Evolutionary conservation across 2,888 invertebrate genomes (phyloP).

Genomic region (Parnassius orleans): DNA sequence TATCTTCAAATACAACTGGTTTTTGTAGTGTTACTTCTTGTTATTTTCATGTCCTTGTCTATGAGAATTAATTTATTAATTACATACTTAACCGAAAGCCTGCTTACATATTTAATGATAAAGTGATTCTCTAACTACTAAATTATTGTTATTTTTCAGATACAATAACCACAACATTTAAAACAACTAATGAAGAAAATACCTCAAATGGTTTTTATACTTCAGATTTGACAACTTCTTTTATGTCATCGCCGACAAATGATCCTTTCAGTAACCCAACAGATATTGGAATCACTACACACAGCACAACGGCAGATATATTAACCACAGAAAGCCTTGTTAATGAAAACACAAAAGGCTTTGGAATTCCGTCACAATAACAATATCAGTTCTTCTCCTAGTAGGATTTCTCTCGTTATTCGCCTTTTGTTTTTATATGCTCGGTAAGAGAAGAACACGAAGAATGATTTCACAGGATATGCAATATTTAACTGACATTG

Average conservation of each 20-base stretch:
- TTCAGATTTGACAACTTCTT: constrained; percentile 6
- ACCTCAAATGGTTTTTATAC: not conserved
- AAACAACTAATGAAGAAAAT: not conserved
- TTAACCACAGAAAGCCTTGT: constrained; percentile 5
- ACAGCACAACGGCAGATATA: constrained; percentile 3
- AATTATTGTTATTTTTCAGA: constrained; percentile 3
- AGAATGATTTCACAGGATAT: constrained; percentile 26
- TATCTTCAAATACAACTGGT: too few relatives aligned
- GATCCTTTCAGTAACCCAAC: not conserved
- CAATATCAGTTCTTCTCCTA: constrained; percentile 35
- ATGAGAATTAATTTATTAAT: too few relatives aligned
- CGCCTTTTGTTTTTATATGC: constrained; percentile 37
- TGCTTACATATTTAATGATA: too few relatives aligned
- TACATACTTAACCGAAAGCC: too few relatives aligned
- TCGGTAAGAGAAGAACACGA: constrained; percentile 39
- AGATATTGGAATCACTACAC: not conserved
- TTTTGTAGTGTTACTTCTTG: too few relatives aligned
- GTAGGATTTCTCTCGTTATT: constrained; percentile 36
- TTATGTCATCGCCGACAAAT: not conserved
- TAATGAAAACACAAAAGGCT: constrained; percentile 15
- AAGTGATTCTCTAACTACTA: too few relatives aligned
- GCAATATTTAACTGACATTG: constrained; percentile 29
- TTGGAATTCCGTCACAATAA: constrained; percentile 45
- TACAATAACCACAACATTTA: not conserved
- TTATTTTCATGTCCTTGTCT: too few relatives aligned